Base-by-base conservation (phyloP, 2,888 invertebrate species). In the Ligdia adustata region DNA sequence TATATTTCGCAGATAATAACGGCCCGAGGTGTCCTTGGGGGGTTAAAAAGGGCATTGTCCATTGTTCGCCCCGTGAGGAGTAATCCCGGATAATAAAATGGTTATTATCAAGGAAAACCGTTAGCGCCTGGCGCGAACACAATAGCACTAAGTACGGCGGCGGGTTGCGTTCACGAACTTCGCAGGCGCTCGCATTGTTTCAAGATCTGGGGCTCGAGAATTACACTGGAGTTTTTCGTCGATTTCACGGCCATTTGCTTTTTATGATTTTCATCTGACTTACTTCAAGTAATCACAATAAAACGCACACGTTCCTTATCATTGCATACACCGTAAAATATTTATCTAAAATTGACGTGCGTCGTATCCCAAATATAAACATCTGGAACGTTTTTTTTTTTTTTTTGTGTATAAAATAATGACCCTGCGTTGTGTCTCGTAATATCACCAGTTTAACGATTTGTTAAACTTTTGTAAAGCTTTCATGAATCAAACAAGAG, bases 231-330 rank as follows among this genome's bases (percentile, higher is more conserved):
- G 44, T 66, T 59, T 43, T 45, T 60, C 63, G 37, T 57, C 44
- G 61, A 79, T 78, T 79, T 78, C 77, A 78, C 70, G 75, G 70
- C 45, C 60, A 76, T 78, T 78, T 64, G 49, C 53, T 58, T 72
- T 72, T 55, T 63, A 62, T 49, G 44, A 55, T 61, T 65, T 53
- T 41, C 37, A 22, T 50, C 52, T 45, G 16, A 42, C 40, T 46
- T 26, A 32, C 24, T 38, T 64, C 9, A 7, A 56, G 26, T 34
- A 62, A 35, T 42, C 57, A 40, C 35, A 56, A 41, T 48, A 49
- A 55, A 55, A 45, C 20, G 32, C 33, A 12, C 34, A 26, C 27
- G 27, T 32, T 37, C 27, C 38, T 42, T 34, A 15, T n/a, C 18
- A 6, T 28, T 12, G 5, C 9, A 42, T 20, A n/a, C n/a, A n/a